Evolutionary conservation across 1,140 invertebrate genomes (phyloP), one percentile per base, ranked within the genome.

Genomic region (Scaptomyza graminum): DNA sequence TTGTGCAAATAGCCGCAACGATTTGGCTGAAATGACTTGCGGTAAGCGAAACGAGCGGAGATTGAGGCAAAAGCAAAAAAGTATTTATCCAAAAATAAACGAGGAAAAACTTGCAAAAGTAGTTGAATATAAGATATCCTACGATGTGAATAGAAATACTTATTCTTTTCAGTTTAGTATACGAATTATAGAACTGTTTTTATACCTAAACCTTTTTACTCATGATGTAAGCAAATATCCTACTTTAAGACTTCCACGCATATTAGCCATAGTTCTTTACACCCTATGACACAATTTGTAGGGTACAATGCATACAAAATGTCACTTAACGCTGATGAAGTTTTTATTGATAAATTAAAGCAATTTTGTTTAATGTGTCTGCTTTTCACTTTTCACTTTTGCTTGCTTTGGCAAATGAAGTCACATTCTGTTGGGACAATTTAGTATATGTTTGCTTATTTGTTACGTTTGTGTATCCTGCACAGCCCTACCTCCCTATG

Each of bases 341-440:
- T 41, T 85, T 80, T 80, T 74, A 65, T 85, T 85, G 65, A 78
- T 83, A 47, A 76, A 75, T 82, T 74, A 83, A 62, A 59, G 59
- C 13, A 59, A 50, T 52, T 46, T 60, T 54, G 41, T 18, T 44
- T 28, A 16, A 9, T 52, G n/a, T 41, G 9, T 28, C 11, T 31
- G 56, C 25, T 22, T 41, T 34, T 34, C 31, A 34, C 31, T 34
- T 34, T 16, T 18, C 43, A 34, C 31, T n/a, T 5, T 63, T n/a
- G 39, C 31, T 49, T 3, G 28, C 12, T 8, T 41, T 5, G 22
- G 46, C 39, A 83, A 83, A 83, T 83, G 63, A 83, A 83, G 79
- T 76, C 75, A 75, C 59, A 65, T 60, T 46, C 22, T 15, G 55
- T 61, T 68, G 44, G 44, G 34, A 18, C 51, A 65, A 71, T 74